These are phyloP conservation scores for Anadara kagoshimensis DNA, from an alignment of 1,140 invertebrate species.

Conservation along the genomic window DNA sequence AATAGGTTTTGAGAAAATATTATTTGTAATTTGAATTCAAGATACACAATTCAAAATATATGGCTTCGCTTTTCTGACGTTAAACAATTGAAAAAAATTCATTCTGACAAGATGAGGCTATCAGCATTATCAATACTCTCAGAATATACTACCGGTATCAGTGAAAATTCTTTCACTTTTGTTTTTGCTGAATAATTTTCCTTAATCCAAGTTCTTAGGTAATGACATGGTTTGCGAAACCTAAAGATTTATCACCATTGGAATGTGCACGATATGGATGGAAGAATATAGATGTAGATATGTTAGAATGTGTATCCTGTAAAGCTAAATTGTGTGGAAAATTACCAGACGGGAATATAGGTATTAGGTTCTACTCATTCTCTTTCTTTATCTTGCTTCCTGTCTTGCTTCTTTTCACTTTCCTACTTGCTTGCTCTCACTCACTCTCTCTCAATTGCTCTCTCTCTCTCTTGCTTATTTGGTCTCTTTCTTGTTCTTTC, in stretches of 20 bases:
- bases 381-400: too few species aligned
- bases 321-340: slow-evolving; percentile 53
- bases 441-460: too few species aligned
- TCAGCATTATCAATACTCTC: neutral
- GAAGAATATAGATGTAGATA: slow-evolving; percentile 60
- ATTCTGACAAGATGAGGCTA: neutral
- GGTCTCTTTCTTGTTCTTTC: too few species aligned
- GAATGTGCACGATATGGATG: slow-evolving; percentile 66
- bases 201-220: slow-evolving; percentile 27
- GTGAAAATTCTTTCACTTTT: neutral
- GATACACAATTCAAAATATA: neutral
- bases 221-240: slow-evolving; percentile 65
- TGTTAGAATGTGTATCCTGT: slow-evolving; percentile 60
- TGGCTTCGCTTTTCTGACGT: neutral
- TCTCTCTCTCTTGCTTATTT: too few species aligned
- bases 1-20: too few species aligned
- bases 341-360: slow-evolving; percentile 35
- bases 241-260: slow-evolving; percentile 56
- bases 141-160: neutral
- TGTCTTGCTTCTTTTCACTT: too few species aligned
- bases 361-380: too few species aligned
- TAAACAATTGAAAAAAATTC: neutral
- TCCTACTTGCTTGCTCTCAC: too few species aligned
- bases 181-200: neutral
- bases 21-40: too few species aligned